A percentile compares a stretch with the other conserved stretches of the same genome.
Conservation (phyloP, 1,140 invertebrate species). For the Apis mellifera region Amel_HAv3.1 CM009946.2:3788501-3789000, state of each 20-base stretch:
- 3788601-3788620: slow-evolving; percentile 5
- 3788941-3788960: not conserved
- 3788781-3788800: not conserved
- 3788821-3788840: too few species aligned
- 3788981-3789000: too few species aligned
- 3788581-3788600: not conserved
- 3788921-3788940: not conserved
- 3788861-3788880: too few species aligned
- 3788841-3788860: too few species aligned
- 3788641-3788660: slow-evolving; percentile 72
- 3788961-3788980: too few species aligned
- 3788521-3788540: slow-evolving; percentile 7
- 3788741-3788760: slow-evolving; percentile 40
- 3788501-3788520: not conserved
- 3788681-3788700: slow-evolving; percentile 67
- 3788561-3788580: slow-evolving; percentile 27
- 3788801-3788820: too few species aligned
- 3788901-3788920: too few species aligned
- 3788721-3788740: slow-evolving; percentile 36
- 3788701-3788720: slow-evolving; percentile 50
- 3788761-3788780: not conserved
- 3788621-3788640: slow-evolving; percentile 78
- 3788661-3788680: slow-evolving; percentile 76
- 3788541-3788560: not conserved
- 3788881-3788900: too few species aligned